Evolutionary conservation across 2,113 vertebrate species (phyloP).

Genomic region (Lynx canadensis): DNA sequence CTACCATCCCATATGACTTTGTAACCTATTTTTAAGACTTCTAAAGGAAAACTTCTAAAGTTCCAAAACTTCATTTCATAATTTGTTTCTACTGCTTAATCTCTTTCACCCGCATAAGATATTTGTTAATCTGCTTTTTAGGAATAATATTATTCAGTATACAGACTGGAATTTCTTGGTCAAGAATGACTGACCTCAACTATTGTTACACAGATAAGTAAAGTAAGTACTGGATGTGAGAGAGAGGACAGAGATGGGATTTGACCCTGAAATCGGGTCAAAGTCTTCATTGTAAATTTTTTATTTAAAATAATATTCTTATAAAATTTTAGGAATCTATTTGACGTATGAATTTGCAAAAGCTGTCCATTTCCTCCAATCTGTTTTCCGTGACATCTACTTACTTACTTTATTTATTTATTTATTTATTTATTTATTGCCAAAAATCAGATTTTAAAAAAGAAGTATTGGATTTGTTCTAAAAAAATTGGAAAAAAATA

Average conservation of each 20-base stretch:
- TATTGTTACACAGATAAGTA: background rate
- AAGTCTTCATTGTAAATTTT: background rate
- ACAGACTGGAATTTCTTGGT: background rate
- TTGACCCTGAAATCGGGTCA: background rate
- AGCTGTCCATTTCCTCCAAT: background rate
- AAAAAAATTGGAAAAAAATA: background rate
- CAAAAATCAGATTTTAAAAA: constrained; percentile 16
- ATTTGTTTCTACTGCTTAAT: constrained; percentile 7
- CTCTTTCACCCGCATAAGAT: background rate
- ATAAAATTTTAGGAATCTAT: background rate
- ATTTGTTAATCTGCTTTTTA: background rate
- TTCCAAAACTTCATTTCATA: background rate
- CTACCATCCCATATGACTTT: background rate
- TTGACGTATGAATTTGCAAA: background rate
- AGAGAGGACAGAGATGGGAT: background rate
- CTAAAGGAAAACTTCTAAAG: background rate
- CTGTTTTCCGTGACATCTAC: background rate
- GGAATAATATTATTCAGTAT: background rate
- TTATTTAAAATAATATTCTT: background rate
- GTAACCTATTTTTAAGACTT: constrained; percentile 55
- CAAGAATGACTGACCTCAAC: background rate
- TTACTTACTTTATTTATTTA: background rate
- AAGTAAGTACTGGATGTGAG: background rate
- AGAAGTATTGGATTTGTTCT: background rate
- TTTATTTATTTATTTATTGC: background rate